A percentile compares a stretch with the other conserved stretches of the same genome.
Conservation (phyloP, 1,140 invertebrate genomes). For the Drosophila mojavensis region DNA sequence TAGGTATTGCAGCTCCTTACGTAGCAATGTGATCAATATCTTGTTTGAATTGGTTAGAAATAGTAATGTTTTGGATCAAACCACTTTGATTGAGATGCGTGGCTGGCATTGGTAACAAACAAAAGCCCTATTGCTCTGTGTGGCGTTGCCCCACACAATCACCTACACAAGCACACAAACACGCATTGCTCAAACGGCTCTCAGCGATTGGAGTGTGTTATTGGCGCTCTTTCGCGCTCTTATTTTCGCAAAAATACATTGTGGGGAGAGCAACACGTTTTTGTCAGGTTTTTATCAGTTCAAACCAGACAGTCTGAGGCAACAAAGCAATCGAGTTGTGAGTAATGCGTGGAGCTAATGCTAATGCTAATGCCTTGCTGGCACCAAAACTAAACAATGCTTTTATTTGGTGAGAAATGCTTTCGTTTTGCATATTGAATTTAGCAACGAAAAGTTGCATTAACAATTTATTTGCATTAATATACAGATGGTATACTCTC, state of each 20-base stretch:
- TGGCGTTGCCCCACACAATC: conserved; percentile 20
- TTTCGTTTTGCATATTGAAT: conserved; percentile 8
- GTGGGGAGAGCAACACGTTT: conserved; percentile 70
- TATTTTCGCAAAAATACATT: conserved; percentile 29
- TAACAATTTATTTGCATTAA: neutral
- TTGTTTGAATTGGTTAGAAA: conserved; percentile 34
- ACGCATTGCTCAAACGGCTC: conserved; percentile 4
- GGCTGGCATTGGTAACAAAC: conserved; percentile 56
- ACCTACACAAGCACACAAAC: conserved; percentile 14
- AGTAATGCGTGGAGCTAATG: conserved; percentile 50
- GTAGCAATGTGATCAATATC: conserved; percentile 22
- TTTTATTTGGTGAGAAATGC: conserved; percentile 21
- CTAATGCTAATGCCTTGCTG: conserved; percentile 49
- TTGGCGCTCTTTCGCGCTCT: conserved; percentile 30
- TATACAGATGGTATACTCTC: neutral
- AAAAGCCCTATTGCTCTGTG: conserved; percentile 30
- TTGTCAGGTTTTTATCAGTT: conserved; percentile 79
- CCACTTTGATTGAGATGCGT: conserved; percentile 50
- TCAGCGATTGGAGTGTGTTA: neutral
- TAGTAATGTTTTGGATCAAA: conserved; percentile 45
- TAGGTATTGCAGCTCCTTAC: neutral
- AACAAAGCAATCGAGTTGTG: conserved; percentile 23
- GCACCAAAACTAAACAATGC: conserved; percentile 26
- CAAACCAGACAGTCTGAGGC: conserved; percentile 61
- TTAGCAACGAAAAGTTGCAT: neutral